A percentile compares a stretch with the other conserved stretches of the same genome.
Conservation (phyloP, 2,113 vertebrate genomes). For the Dipodomys ordii region DNA sequence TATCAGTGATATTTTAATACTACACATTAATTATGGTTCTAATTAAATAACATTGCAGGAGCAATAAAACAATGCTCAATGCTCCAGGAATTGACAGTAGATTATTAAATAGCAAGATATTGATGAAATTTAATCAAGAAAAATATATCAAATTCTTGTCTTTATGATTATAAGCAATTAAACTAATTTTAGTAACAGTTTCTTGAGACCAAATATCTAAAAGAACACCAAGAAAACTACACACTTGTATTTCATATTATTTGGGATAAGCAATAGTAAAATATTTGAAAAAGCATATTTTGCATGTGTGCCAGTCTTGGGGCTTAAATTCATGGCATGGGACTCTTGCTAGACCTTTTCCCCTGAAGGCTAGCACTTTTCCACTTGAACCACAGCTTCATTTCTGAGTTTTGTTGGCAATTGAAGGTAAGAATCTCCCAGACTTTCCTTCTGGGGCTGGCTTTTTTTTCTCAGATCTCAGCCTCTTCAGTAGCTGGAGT, state of each 20-base stretch:
- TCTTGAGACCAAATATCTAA: slow-evolving; percentile 17
- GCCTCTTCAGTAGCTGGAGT: no score
- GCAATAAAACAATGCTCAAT: slow-evolving; percentile 70
- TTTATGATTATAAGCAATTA: slow-evolving; percentile 49
- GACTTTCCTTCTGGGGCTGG: no score
- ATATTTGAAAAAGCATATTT: not conserved
- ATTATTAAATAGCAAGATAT: slow-evolving; percentile 76
- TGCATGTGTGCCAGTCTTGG: not conserved
- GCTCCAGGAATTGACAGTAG: slow-evolving; percentile 71
- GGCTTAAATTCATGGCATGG: no score
- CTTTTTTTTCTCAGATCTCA: no score
- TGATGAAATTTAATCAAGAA: slow-evolving; percentile 77
- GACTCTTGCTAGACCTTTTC: no score
- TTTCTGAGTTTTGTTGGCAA: no score
- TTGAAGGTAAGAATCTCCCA: no score
- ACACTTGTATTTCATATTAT: not conserved
- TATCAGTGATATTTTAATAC: not conserved
- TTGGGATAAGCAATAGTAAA: not conserved
- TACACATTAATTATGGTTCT: not conserved
- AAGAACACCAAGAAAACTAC: slow-evolving; percentile 24
- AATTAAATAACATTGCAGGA: slow-evolving; percentile 65
- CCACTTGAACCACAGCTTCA: no score
- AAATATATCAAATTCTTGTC: slow-evolving; percentile 49
- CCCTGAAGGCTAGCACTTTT: no score
- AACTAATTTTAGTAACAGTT: not conserved